Evolutionary conservation across 2,113 vertebrate species (phyloP).

Genomic region (Mionectes macconnelli): DNA sequence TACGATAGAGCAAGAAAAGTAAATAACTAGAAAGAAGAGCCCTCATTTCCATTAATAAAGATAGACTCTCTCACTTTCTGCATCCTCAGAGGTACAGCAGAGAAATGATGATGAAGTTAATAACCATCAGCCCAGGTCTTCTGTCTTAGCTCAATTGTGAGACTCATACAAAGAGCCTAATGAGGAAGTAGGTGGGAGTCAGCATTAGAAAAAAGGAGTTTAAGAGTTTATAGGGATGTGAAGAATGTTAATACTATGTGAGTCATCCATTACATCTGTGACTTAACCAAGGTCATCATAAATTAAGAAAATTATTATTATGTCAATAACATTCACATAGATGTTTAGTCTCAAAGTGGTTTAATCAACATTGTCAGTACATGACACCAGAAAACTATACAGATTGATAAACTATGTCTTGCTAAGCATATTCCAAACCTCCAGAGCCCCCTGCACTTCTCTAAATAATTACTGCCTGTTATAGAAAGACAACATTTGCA

Average conservation of each 20-base stretch:
- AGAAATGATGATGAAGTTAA: background rate
- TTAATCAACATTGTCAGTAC: background rate
- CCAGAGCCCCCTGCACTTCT: background rate
- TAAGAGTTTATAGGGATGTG: background rate
- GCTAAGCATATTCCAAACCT: background rate
- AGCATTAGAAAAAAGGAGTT: background rate
- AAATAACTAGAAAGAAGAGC: background rate
- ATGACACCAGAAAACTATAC: background rate
- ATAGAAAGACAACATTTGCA: background rate
- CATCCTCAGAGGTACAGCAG: background rate
- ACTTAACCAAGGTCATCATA: background rate
- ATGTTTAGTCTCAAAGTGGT: background rate
- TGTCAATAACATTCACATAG: background rate
- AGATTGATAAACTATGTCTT: background rate
- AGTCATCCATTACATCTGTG: background rate
- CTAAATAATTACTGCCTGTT: background rate
- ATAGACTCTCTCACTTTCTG: background rate
- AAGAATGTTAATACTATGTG: background rate
- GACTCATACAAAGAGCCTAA: background rate
- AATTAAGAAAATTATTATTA: background rate
- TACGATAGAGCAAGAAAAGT: background rate
- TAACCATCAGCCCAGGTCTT: background rate
- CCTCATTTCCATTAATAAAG: background rate
- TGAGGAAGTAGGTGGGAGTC: background rate
- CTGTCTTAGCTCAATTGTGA: background rate